Evolutionary conservation across 2,113 vertebrate genomes (phyloP), one percentile per base, ranked within the genome.

Genomic region (Vulpes ferrilata): DNA sequence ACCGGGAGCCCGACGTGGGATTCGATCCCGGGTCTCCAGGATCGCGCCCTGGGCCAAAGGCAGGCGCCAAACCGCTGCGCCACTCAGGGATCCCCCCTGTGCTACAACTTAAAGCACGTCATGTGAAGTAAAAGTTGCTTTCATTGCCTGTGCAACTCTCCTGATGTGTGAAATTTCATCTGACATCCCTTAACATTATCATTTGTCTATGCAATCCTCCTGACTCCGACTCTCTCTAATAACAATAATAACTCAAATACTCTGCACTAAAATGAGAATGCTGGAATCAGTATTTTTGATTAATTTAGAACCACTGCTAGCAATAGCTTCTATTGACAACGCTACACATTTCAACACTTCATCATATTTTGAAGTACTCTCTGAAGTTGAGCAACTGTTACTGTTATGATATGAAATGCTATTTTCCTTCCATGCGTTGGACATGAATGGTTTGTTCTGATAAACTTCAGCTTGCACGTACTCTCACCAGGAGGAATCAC

Each of bases 101-200:
- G 35, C 90, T 94, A 81, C 3, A 16, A 80, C 74, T 88, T 94
- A 97, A 69, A 87, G 17, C 16, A 1, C 89, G 92, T 91, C 79
- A 90, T 67, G 87, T 67, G 55, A 97, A 95, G 92, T 93, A 73
- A 93, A 97, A 92, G 35, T 95, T 94, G 55, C 48, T 93, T 97
- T 97, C 78, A 69, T 93, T 88, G 91, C 79, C 93, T 80, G 23
- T 93, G 73, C 73, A 96, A 74, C 3, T 64, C 51, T 94, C 88
- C 73, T 64, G 59, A 88, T 97, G 57, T 91, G 95, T 96, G 86
- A 96, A 95, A 96, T 96, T 97, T 97, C 73, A 86, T 97, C 83
- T 95, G 67, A 96, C n/a, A 91, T 93, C 59, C 81, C 94, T 95
- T 95, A 97, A 96, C 86, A 65, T 97, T 90, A 59, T 92, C 62